Evolutionary conservation across 2,888 invertebrate genomes (phyloP), one percentile per base, ranked within the genome.

Genomic region (Dynastes tityus): DNA sequence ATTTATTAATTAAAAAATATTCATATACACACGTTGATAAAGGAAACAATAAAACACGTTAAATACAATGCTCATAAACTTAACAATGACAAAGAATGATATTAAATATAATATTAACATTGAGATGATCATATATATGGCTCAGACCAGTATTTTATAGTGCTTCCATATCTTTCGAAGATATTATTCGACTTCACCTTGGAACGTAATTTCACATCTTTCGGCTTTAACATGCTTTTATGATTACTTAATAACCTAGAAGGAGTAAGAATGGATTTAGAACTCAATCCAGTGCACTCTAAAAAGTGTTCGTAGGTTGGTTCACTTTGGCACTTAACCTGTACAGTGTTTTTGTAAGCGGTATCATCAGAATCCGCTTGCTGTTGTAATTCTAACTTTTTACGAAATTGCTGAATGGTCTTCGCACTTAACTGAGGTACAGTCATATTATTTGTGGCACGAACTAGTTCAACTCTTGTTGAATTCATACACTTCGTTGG

Each of bases 231-330:
- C 86, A 95, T 93, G 84, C 91, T 93, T 85, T 94, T 94, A 85
- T 95, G 95, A 87, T 94, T 95, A 82, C 92, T 94, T 73, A 94
- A 91, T 77, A 94, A 90, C 82, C 94, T 88, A 63, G 92, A 91
- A 0, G 93, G 92, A 9, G 93, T 93, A 83, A 93, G 90, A 84
- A 95, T 93, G 64, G 95, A 94, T 88, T 95, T 95, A 81, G 94
- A 94, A 88, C 95, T 95, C 80, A 95, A 91, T 76, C 95, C 95
- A 75, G 95, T 95, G 27, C 94, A 93, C 87, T 95, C 95, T 73
- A 95, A 89, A 86, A 95, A 95, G 86, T 94, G 92, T 88, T 95
- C 95, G 84, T 95, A 95, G 27, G 91, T 87, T 86, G 91, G 84
- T 88, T 90, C 85, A 81, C 58, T 70, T 83, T 84, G 82, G 77